Percentiles rank a stretch among this genome's conserved stretches.
These are phyloP conservation scores for Protonemura montana DNA, from an alignment of 2,888 invertebrate genomes.

Conservation along the genomic window DNA sequence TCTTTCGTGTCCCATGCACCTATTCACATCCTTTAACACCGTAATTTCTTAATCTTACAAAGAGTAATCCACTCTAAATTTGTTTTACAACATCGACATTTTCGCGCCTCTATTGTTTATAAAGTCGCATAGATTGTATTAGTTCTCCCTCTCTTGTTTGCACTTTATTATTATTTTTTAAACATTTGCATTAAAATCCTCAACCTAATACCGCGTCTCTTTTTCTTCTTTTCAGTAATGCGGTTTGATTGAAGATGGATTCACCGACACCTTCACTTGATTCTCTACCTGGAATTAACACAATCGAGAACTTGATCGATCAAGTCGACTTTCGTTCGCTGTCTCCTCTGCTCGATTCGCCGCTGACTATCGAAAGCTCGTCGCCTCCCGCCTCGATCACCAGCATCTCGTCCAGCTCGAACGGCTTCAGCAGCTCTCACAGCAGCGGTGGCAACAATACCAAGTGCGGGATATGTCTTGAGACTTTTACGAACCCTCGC, in stretches of 20 bases:
- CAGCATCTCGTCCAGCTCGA: slow-evolving; percentile 43
- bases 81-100: neutral
- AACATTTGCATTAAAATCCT: no score
- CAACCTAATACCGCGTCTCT: no score
- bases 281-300: slow-evolving; percentile 89
- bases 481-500: slow-evolving; percentile 77
- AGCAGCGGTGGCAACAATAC: slow-evolving; percentile 47
- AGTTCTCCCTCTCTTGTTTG: neutral
- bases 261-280: slow-evolving; percentile 92
- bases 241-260: slow-evolving; percentile 92
- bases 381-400: slow-evolving; percentile 45
- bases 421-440: slow-evolving; percentile 46
- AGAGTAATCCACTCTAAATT: neutral
- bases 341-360: slow-evolving; percentile 66
- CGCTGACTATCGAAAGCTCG: slow-evolving; percentile 85
- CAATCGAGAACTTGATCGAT: slow-evolving; percentile 86
- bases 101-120: no score
- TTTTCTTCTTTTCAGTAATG: slow-evolving; percentile 75
- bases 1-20: neutral
- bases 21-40: neutral
- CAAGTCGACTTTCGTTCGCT: slow-evolving; percentile 77
- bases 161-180: no score
- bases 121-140: slow-evolving; percentile 49
- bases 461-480: slow-evolving; percentile 75
- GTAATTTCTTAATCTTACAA: slow-evolving; percentile 3